phyloP scores from a whole-genome alignment of 2,113 vertebrate species.

The Poeciliopsis prolifica region DNA sequence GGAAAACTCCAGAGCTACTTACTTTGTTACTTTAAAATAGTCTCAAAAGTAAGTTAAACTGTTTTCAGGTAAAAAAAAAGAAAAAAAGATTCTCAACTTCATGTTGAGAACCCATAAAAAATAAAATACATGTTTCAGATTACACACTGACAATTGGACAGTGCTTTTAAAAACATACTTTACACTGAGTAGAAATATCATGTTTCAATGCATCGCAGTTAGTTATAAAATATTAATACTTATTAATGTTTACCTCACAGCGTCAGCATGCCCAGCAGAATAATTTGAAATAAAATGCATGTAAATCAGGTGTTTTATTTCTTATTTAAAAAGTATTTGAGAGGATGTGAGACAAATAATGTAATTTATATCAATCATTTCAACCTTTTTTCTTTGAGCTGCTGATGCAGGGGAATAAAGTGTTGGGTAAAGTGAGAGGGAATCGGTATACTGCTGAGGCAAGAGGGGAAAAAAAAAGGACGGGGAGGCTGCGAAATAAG shows the following conservation, averaged over 20 bases:
- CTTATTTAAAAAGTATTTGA: conserved; percentile 29
- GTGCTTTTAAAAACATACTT: background rate
- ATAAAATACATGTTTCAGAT: background rate
- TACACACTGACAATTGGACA: background rate
- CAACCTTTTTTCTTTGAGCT: conserved; percentile 41
- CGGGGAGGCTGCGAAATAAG: conserved; percentile 24
- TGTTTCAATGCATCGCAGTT: background rate
- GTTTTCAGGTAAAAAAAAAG: too few relatives aligned
- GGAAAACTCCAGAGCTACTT: too few relatives aligned
- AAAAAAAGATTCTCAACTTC: too few relatives aligned
- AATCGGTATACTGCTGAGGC: conserved; percentile 23
- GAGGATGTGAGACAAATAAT: conserved; percentile 27
- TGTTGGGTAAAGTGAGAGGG: background rate
- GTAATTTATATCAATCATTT: conserved; percentile 49
- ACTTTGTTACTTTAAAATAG: too few relatives aligned
- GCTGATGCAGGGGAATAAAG: conserved; percentile 8
- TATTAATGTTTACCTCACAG: conserved; percentile 6
- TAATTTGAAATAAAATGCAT: conserved; percentile 32
- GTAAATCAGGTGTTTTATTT: conserved; percentile 27
- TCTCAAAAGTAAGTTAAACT: too few relatives aligned
- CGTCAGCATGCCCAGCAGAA: conserved; percentile 12
- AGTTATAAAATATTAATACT: conserved; percentile 34
- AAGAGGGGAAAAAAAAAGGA: conserved; percentile 14
- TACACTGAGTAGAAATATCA: background rate
- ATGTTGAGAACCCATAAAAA: background rate